A percentile compares a stretch with the other conserved stretches of the same genome.
Conservation (phyloP, 2,888 invertebrate genomes). For the Seira musarum region DNA sequence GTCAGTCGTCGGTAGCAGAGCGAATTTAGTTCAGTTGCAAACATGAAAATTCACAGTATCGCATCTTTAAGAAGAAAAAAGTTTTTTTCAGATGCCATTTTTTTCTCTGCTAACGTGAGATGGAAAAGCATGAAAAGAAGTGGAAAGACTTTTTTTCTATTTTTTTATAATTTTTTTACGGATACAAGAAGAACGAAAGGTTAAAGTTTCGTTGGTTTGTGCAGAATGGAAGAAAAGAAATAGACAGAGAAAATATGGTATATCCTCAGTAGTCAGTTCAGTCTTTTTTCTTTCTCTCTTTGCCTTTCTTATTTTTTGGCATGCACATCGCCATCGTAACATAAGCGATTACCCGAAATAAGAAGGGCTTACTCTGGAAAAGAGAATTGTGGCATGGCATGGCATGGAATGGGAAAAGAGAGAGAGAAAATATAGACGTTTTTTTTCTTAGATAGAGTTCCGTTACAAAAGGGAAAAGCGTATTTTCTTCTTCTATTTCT, state of each 20-base stretch:
- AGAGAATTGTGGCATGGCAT: background rate
- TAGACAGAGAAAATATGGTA: constrained; percentile 9
- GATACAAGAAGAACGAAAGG: constrained; percentile 7
- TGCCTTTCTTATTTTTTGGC: background rate
- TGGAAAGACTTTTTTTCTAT: background rate
- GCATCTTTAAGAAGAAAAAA: constrained; percentile 2
- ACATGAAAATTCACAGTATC: constrained; percentile 17
- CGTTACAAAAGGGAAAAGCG: constrained; percentile 8
- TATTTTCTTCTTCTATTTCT: constrained; percentile 10
- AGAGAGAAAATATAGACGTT: background rate
- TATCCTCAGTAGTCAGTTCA: no score
- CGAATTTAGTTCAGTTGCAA: background rate
- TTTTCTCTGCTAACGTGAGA: background rate
- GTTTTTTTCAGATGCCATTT: constrained; percentile 11
- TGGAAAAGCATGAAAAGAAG: constrained; percentile 4
- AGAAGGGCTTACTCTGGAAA: constrained; percentile 6
- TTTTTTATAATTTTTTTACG: constrained; percentile 11
- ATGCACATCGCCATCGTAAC: constrained; percentile 1
- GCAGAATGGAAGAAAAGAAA: background rate
- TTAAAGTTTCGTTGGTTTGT: constrained; percentile 11
- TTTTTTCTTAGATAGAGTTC: no score
- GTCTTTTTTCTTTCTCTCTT: background rate
- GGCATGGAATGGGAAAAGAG: background rate
- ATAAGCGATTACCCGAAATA: constrained; percentile 21
- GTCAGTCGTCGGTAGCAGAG: no score